These are phyloP conservation scores for Drosophila baimaii DNA, from an alignment of 1,140 invertebrate genomes.

Conservation along the genomic window DNA sequence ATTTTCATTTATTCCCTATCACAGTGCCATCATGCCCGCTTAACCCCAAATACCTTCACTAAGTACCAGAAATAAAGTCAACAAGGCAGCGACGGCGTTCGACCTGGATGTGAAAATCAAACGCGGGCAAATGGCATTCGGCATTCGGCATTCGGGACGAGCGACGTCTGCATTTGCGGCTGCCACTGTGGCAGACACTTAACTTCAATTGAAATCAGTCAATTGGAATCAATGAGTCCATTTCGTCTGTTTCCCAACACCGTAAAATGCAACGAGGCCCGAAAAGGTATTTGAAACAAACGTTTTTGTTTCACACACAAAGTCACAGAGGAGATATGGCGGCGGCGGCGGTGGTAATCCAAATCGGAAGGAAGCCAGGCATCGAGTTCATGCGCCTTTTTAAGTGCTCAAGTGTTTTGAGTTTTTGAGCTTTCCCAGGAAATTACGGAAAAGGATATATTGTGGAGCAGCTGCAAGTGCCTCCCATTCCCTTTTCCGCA, in stretches of 20 bases:
- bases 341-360: neutral
- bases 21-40: conserved; percentile 7
- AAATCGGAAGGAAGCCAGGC: conserved; percentile 44
- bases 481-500: conserved; percentile 12
- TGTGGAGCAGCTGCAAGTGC: conserved; percentile 64
- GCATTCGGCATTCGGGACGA: conserved; percentile 18
- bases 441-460: conserved; percentile 53
- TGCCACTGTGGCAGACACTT: conserved; percentile 70
- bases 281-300: conserved; percentile 70
- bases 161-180: conserved; percentile 30
- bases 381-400: conserved; percentile 76
- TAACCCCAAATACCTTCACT: neutral
- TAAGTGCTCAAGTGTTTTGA: conserved; percentile 78
- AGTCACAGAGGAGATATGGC: conserved; percentile 34
- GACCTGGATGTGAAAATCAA: conserved; percentile 47
- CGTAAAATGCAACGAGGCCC: conserved; percentile 53
- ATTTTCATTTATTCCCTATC: no score
- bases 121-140: conserved; percentile 44
- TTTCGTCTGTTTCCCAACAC: conserved; percentile 84
- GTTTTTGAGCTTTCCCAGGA: conserved; percentile 72
- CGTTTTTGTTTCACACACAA: conserved; percentile 64
- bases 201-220: conserved; percentile 83
- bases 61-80: conserved; percentile 54
- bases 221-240: conserved; percentile 84
- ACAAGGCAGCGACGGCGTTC: conserved; percentile 70